These are phyloP conservation scores for Camelus dromedarius DNA, from an alignment of 2,113 vertebrate genomes.

Conservation along the genomic window DNA sequence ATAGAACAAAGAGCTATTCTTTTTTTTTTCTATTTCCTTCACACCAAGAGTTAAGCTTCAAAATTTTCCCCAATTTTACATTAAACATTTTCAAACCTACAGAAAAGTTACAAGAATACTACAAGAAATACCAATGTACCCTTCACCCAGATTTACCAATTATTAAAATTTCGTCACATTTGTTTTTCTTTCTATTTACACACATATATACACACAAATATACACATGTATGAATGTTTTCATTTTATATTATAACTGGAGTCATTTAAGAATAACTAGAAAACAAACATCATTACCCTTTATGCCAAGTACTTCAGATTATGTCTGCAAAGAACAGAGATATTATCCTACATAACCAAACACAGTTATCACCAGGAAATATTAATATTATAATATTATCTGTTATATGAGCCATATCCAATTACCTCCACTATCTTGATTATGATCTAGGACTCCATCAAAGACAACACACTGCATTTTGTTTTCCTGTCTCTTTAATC, in stretches of 20 bases:
- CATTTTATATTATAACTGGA: not conserved
- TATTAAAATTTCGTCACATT: constrained; percentile 7
- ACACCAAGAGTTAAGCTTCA: not conserved
- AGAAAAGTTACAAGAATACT: not conserved
- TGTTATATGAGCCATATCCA: not conserved
- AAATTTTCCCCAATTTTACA: not conserved
- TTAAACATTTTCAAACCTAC: constrained; percentile 32
- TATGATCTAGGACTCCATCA: not conserved
- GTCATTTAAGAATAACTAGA: not conserved
- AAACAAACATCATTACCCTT: not conserved
- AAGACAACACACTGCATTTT: not conserved
- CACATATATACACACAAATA: not conserved
- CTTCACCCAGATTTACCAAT: not conserved
- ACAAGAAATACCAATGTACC: not conserved
- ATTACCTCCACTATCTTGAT: not conserved
- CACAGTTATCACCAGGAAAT: not conserved
- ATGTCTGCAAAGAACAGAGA: not conserved
- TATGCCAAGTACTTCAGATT: constrained; percentile 23
- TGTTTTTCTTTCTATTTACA: not conserved
- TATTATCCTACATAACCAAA: not conserved
- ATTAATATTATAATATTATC: not conserved
- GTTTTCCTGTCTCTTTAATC: not conserved
- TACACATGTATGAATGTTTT: not conserved
- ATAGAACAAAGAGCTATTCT: not conserved
- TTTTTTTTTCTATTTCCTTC: not conserved